Percentiles rank a stretch among this genome's conserved stretches.
Evolutionary conservation across 2,888 invertebrate species (phyloP).

Genomic region (Agrotis exclamationis): DNA sequence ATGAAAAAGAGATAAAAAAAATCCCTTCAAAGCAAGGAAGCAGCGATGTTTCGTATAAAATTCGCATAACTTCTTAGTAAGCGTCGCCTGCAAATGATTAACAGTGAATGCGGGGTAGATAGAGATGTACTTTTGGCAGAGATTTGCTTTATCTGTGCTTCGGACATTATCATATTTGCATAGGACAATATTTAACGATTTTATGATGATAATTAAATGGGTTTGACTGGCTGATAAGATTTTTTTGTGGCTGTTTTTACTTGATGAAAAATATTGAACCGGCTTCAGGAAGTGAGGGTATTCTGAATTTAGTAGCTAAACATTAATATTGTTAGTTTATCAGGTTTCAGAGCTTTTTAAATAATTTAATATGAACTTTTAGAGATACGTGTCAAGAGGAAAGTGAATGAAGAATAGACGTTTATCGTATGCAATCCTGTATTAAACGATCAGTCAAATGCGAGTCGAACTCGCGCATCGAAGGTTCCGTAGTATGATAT

Average conservation of each 20-base stretch:
- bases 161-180: constrained; percentile 50
- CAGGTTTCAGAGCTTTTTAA: too few species aligned
- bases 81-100: constrained; percentile 60
- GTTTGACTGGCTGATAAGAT: constrained; percentile 24
- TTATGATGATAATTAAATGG: constrained; percentile 44
- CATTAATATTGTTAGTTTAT: too few species aligned
- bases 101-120: constrained; percentile 40
- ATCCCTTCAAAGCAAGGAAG: constrained; percentile 29
- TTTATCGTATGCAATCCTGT: too few species aligned
- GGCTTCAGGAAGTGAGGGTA: too few species aligned
- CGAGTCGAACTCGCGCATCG: too few species aligned
- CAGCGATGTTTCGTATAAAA: constrained; percentile 56
- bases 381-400: too few species aligned
- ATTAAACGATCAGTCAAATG: too few species aligned
- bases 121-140: constrained; percentile 46
- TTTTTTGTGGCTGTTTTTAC: neutral
- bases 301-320: too few species aligned
- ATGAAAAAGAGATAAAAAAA: constrained; percentile 36
- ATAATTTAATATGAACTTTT: too few species aligned
- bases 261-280: neutral
- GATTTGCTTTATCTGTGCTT: constrained; percentile 42
- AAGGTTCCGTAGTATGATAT: too few species aligned
- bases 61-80: constrained; percentile 54
- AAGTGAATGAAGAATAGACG: too few species aligned
- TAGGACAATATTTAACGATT: constrained; percentile 49